Conservation (phyloP, 53 echinoderm and acorn worm species). For the Echinarachnius parma region DNA sequence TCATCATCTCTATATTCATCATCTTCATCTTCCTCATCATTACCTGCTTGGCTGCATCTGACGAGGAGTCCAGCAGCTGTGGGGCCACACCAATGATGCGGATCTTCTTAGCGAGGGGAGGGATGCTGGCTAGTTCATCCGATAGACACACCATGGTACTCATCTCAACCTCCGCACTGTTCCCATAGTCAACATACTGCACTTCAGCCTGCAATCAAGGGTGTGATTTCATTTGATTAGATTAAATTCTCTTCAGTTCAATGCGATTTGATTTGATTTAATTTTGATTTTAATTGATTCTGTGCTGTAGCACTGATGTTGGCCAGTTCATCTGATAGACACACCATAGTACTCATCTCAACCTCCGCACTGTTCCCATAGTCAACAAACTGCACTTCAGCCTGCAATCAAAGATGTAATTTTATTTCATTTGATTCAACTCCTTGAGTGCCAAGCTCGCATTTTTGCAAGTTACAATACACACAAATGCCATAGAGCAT, state of each 20-base stretch:
- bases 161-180: conserved; percentile 25
- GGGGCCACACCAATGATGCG: conserved; percentile 35
- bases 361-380: conserved; percentile 7
- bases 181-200: conserved; percentile 34
- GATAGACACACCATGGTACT: conserved; percentile 9
- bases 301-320: not conserved
- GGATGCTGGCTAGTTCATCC: conserved; percentile 1
- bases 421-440: no score
- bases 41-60: conserved; percentile 13
- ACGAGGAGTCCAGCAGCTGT: conserved; percentile 5
- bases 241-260: not conserved
- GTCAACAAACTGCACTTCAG: no score
- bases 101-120: conserved; percentile 33
- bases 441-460: no score
- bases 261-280: not conserved
- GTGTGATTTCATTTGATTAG: not conserved
- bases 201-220: conserved; percentile 34
- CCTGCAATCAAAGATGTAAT: no score
- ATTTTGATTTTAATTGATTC: no score
- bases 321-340: not conserved
- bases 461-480: no score
- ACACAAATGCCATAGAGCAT: no score
- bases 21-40: no score
- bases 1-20: no score
- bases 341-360: not conserved